Base-by-base conservation (phyloP, 2,113 vertebrate genomes). In the Oncorhynchus masou region DNA sequence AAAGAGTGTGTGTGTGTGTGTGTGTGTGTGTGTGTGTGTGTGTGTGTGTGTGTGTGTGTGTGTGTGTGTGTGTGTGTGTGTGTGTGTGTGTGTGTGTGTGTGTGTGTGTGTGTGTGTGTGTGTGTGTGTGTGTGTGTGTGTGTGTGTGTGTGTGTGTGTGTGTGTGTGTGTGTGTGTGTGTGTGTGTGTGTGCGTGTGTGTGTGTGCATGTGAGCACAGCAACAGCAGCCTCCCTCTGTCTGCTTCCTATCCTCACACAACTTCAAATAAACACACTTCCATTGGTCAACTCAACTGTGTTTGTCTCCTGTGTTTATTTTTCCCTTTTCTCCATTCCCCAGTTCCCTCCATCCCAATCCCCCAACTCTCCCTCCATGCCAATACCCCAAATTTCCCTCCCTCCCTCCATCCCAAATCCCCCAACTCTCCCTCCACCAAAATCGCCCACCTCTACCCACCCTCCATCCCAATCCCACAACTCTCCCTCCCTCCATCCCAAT, bases 241-340 rank as follows among this genome's bases (percentile, higher is more conserved):
- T 83, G 81, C 80, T 88, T 90, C 90, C 89, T 88, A 79, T 88
- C 76, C 74, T 79, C 39, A 16, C 83, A 82, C 77, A 88, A 90
- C 71, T 90, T 83, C 85, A 93, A 92, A 92, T 91, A 92, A 91
- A 92, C 88, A 86, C 45, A 54, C 81, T 79, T 79, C 83, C 82
- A 79, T 74, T 71, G 74, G 74, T 84, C 75, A 75, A 79, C 76
- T 87, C 73, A 77, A 75, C 83, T 29, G 69, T 90, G 88, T 89
- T 90, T 88, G 87, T 86, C 78, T 84, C 72, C 78, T 54, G 1
- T 87, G 85, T 91, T 92, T 92, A 88, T 91, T 92, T 91, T 91
- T 81, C 78, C 65, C 65, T 25, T 64, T 62, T 84, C 79, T 74
- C 76, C 81, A 34, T 69, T 74, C 70, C 74, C 76, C 65, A 54